These are phyloP conservation scores for Alosa alosa DNA, from an alignment of 2,113 vertebrate genomes.

Conservation along the genomic window DNA sequence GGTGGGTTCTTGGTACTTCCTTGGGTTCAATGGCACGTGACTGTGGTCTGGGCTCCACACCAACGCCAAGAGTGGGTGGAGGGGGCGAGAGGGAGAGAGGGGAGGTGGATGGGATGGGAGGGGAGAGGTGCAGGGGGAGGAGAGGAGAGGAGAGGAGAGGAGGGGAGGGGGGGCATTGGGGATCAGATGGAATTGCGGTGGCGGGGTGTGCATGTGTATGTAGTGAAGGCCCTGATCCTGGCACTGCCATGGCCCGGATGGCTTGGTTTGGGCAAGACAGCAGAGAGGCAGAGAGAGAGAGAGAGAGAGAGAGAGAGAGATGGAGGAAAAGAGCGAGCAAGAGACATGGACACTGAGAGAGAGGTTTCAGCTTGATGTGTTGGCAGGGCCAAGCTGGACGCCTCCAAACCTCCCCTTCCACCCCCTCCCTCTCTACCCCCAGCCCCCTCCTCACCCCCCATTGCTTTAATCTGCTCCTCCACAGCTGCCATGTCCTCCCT, in stretches of 20 bases:
- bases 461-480: slow-evolving; percentile 42
- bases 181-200: background rate
- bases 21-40: background rate
- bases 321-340: no score
- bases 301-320: background rate
- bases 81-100: background rate
- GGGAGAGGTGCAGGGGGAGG: background rate
- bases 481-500: slow-evolving; percentile 37
- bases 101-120: background rate
- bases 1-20: background rate
- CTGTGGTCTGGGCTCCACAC: background rate
- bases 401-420: background rate
- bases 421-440: background rate
- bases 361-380: slow-evolving; percentile 34
- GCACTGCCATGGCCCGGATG: background rate
- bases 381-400: slow-evolving; percentile 27
- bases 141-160: background rate
- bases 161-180: background rate
- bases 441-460: background rate
- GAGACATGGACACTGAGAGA: slow-evolving; percentile 18
- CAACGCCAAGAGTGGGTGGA: slow-evolving; percentile 7
- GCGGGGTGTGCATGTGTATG: background rate
- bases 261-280: background rate
- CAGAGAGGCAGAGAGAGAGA: background rate
- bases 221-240: background rate